These are phyloP conservation scores for Pomatorhinus ruficollis DNA, from an alignment of 2,113 vertebrate genomes.

Conservation along the genomic window DNA sequence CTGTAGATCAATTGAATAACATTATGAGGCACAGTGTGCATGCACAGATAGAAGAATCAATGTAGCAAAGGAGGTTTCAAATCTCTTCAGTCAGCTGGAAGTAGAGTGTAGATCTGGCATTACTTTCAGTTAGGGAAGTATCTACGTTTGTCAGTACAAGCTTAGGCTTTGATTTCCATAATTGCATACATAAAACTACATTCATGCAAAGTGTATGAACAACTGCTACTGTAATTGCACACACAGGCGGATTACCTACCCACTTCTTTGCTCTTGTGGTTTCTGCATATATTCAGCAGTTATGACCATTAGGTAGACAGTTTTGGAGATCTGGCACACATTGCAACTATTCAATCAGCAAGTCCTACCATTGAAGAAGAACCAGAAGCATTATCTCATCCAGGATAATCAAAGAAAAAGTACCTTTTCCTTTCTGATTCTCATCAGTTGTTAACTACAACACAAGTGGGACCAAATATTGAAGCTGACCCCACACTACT, in stretches of 20 bases:
- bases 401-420: not conserved
- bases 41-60: constrained; percentile 36
- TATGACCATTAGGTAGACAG: not conserved
- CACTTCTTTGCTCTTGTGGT: not conserved
- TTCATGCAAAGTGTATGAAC: not conserved
- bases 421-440: not conserved
- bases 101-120: not conserved
- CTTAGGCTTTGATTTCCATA: constrained; percentile 38
- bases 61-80: constrained; percentile 31
- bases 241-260: not conserved
- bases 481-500: not conserved
- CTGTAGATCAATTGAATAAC: constrained; percentile 35
- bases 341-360: not conserved
- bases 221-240: constrained; percentile 7
- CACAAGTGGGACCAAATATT: not conserved
- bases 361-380: not conserved
- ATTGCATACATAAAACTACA: constrained; percentile 17
- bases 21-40: constrained; percentile 33
- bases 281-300: not conserved
- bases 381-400: not conserved
- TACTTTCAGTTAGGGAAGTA: constrained; percentile 6
- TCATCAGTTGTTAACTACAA: not conserved
- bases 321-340: not conserved
- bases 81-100: constrained; percentile 42
- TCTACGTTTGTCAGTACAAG: not conserved